phyloP scores from a whole-genome alignment of 2,113 vertebrate species.

The Cervus canadensis region DNA sequence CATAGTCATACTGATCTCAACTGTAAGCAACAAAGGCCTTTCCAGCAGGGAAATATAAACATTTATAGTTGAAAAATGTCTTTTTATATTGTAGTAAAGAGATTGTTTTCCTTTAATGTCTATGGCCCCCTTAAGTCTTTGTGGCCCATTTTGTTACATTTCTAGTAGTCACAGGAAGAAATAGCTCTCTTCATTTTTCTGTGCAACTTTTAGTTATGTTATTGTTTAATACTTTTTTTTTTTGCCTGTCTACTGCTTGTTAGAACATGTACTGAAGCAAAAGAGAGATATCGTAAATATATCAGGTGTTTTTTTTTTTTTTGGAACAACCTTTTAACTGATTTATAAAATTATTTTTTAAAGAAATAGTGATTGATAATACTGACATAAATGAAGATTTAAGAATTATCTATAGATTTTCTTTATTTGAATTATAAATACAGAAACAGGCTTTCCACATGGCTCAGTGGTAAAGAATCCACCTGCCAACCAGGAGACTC shows the following conservation, averaged over 20 bases:
- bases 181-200: neutral
- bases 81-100: neutral
- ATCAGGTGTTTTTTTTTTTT: neutral
- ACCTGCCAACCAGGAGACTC: neutral
- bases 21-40: neutral
- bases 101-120: neutral
- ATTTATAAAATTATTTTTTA: neutral
- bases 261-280: neutral
- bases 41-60: neutral
- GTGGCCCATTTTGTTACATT: neutral
- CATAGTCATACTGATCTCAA: conserved; percentile 46
- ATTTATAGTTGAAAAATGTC: neutral
- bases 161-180: conserved; percentile 20
- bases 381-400: neutral
- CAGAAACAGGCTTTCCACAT: neutral
- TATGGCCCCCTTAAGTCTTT: neutral
- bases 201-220: conserved; percentile 7
- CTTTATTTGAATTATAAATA: neutral
- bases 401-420: neutral
- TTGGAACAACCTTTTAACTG: neutral
- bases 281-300: neutral
- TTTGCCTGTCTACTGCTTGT: neutral
- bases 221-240: neutral
- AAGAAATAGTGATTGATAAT: neutral
- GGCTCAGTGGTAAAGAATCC: neutral